Evolutionary conservation across 2,113 vertebrate species (phyloP).

Genomic region (Andinoacara biseriatus): DNA sequence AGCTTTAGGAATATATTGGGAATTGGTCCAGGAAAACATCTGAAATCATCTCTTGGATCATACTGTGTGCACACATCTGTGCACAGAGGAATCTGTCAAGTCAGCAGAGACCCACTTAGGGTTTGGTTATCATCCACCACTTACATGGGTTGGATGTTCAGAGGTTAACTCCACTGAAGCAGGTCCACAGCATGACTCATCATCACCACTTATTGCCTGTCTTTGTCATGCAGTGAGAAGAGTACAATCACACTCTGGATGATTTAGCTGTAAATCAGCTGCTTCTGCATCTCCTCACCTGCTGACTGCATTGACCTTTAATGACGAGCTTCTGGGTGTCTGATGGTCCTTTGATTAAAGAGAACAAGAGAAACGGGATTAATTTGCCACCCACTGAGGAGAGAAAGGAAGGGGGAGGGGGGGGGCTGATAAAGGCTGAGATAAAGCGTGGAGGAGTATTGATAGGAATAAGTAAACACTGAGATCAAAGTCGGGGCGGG

Average conservation of each 20-base stretch:
- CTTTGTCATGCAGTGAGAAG: neutral
- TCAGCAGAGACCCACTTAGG: neutral
- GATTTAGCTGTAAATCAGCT: slow-evolving; percentile 27
- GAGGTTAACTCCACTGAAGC: too few species aligned
- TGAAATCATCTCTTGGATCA: neutral
- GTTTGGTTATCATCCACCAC: neutral
- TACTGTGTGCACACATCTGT: neutral
- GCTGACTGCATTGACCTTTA: slow-evolving; percentile 58
- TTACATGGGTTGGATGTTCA: too few species aligned
- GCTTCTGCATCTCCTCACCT: slow-evolving; percentile 20
- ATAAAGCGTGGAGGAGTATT: slow-evolving; percentile 41
- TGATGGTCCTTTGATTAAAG: slow-evolving; percentile 53
- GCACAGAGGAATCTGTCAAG: neutral
- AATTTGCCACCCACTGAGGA: slow-evolving; percentile 36
- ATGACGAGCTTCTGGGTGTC: slow-evolving; percentile 14
- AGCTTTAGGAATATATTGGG: neutral
- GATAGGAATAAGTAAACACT: slow-evolving; percentile 43
- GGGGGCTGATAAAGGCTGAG: neutral
- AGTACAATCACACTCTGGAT: slow-evolving; percentile 13
- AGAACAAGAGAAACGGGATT: slow-evolving; percentile 44
- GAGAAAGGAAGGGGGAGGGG: neutral
- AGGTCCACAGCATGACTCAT: neutral
- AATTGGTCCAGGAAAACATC: neutral
- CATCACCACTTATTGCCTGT: neutral
- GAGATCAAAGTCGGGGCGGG: slow-evolving; percentile 31